phyloP scores from a whole-genome alignment of 2,888 invertebrate species.

The Hirtodrosophila confusa region DNA sequence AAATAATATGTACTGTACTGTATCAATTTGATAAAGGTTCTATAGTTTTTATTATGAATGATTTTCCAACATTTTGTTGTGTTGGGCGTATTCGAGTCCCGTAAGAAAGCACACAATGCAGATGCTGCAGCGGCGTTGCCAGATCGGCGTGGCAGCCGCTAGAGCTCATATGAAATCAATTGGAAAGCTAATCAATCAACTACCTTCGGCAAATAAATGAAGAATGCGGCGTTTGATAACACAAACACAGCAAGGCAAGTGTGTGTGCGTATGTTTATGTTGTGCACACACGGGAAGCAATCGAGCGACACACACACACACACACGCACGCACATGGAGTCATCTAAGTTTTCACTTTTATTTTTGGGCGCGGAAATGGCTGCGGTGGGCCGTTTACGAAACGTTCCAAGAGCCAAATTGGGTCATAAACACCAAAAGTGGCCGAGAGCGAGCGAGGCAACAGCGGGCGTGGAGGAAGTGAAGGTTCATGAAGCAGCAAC shows the following conservation, averaged over 20 bases:
- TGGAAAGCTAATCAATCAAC: conserved; percentile 67
- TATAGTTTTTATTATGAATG: too few species aligned
- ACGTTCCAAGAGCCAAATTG: conserved; percentile 61
- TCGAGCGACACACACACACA: conserved; percentile 26
- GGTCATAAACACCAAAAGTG: conserved; percentile 73
- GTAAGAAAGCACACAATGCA: not conserved
- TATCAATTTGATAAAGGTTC: not conserved
- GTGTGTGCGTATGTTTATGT: conserved; percentile 5
- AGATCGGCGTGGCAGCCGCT: conserved; percentile 17
- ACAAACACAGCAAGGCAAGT: conserved; percentile 14
- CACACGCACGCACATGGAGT: too few species aligned
- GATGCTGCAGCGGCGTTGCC: conserved; percentile 27
- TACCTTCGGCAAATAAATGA: conserved; percentile 60
- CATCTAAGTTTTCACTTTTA: conserved; percentile 69
- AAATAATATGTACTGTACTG: too few species aligned
- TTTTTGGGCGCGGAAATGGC: conserved; percentile 72
- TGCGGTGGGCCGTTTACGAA: conserved; percentile 51
- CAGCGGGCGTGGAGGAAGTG: conserved; percentile 32
- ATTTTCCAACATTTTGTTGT: too few species aligned
- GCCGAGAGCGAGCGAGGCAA: conserved; percentile 42
- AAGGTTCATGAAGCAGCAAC: conserved; percentile 23
- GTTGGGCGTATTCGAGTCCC: too few species aligned
- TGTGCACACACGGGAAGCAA: conserved; percentile 15
- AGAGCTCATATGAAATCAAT: conserved; percentile 40
- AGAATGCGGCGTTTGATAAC: conserved; percentile 70